These are phyloP conservation scores for Drosophila sordidula DNA, from an alignment of 2,888 invertebrate species.

Conservation along the genomic window DNA sequence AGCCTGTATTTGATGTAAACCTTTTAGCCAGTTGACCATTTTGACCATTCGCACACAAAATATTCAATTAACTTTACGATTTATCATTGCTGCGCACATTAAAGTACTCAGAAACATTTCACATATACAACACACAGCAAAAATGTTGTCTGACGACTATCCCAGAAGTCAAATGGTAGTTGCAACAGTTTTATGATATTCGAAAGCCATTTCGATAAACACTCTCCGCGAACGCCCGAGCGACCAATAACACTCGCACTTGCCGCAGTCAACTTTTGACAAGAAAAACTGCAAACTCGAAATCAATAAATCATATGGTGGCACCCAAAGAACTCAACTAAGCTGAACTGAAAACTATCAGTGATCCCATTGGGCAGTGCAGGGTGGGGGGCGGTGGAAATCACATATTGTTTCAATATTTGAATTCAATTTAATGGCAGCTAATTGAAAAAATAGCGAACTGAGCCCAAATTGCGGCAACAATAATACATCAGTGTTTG, in stretches of 20 bases:
- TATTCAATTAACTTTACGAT: conserved; percentile 52
- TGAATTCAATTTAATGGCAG: conserved; percentile 81
- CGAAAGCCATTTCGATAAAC: conserved; percentile 50
- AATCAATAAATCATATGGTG: conserved; percentile 73
- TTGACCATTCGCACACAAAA: conserved; percentile 15
- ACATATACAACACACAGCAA: conserved; percentile 23
- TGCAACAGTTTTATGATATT: conserved; percentile 49
- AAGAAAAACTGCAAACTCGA: conserved; percentile 69
- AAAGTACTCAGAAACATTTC: conserved; percentile 27
- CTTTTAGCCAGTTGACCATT: conserved; percentile 12
- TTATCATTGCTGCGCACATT: conserved; percentile 36
- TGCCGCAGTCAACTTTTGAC: conserved; percentile 59
- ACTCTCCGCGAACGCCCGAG: conserved; percentile 33
- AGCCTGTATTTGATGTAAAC: background rate
- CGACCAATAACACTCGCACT: conserved; percentile 28
- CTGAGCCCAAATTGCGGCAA: conserved; percentile 60
- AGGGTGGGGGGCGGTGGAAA: background rate
- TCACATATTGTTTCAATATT: conserved; percentile 77
- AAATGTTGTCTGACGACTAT: conserved; percentile 7
- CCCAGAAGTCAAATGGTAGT: conserved; percentile 35
- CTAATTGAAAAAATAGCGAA: conserved; percentile 76
- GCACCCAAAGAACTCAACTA: conserved; percentile 42
- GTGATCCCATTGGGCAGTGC: background rate
- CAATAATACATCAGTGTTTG: conserved; percentile 62
- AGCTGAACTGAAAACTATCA: conserved; percentile 59